Base-by-base conservation (phyloP, 92 coral and sea anemone species). In the Actinostola sp. region DNA sequence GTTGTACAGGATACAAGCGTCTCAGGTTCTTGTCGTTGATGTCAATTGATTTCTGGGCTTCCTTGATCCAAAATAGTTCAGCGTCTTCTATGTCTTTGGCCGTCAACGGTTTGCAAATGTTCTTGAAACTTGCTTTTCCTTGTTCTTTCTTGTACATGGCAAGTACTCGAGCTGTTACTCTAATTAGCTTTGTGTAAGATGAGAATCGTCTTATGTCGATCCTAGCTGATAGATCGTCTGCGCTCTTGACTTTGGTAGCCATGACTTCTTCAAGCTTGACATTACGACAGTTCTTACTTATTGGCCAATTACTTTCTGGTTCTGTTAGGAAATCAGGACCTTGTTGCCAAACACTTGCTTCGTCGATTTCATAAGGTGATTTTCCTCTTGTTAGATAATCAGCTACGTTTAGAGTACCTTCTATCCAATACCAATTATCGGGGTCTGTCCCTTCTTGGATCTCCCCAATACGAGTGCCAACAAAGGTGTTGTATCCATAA, bases 401-500 rank as follows among this genome's bases (percentile, higher is more conserved):
- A 17, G 57, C 57, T 50, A 50, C 27, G 46, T 58, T 78, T 8
- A 52, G 30, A 10, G 53, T 23, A 34, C 91, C 66, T 64, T 70
- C 83, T 11, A 69, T 42, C n/a, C n/a, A n/a, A n/a, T n/a, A n/a
- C n/a, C n/a, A n/a, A n/a, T n/a, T n/a, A n/a, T n/a, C n/a, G n/a
- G n/a, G n/a, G n/a, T n/a, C n/a, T n/a, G n/a, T n/a, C n/a, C n/a
- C n/a, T n/a, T n/a, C n/a, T n/a, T n/a, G 86, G 42, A 74, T 85
- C 57, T 80, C 82, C 20, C 86, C 83, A 32, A 80, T 52, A 3
- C 83, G 68, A 1, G 61, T 76, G 7, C 82, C 80, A 7, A 70
- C 90, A 41, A 70, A 86, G 21, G 86, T 73, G 72, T 86, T 80
- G 65, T 80, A 80, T 55, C 86, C 82, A 13, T 80, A 86, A 25